A percentile compares a stretch with the other conserved stretches of the same genome.
These are phyloP conservation scores for Agelastica alni DNA, from an alignment of 2,888 invertebrate species.

Conservation along the genomic window DNA sequence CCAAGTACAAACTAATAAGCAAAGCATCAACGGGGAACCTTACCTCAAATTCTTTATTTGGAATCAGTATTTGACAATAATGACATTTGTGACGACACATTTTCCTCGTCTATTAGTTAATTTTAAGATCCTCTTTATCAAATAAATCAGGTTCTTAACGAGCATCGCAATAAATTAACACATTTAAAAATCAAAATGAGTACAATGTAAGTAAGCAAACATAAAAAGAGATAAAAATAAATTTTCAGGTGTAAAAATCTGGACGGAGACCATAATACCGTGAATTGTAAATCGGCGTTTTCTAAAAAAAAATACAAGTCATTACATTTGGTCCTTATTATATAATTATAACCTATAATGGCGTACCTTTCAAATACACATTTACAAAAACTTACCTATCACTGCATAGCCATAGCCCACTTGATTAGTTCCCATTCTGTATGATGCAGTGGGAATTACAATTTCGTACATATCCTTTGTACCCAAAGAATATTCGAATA, in stretches of 20 bases:
- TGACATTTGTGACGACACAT: no score
- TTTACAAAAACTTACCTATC: constrained; percentile 67
- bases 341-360: no score
- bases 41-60: no score
- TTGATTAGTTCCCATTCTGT: constrained; percentile 88
- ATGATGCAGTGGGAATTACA: constrained; percentile 92
- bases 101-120: no score
- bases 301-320: constrained; percentile 67
- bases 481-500: constrained; percentile 57
- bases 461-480: constrained; percentile 69
- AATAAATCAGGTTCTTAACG: neutral
- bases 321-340: no score
- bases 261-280: constrained; percentile 78
- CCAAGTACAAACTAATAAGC: no score
- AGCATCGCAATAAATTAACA: neutral
- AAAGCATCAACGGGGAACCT: no score
- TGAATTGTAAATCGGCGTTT: constrained; percentile 65
- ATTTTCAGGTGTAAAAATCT: constrained; percentile 67
- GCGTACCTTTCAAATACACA: no score
- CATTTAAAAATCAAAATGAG: neutral
- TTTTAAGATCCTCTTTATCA: no score
- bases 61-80: no score
- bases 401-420: constrained; percentile 88
- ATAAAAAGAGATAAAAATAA: constrained; percentile 54
- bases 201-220: constrained; percentile 43